These are phyloP conservation scores for Stenichneumon culpator DNA, from an alignment of 2,888 invertebrate species.

Conservation along the genomic window DNA sequence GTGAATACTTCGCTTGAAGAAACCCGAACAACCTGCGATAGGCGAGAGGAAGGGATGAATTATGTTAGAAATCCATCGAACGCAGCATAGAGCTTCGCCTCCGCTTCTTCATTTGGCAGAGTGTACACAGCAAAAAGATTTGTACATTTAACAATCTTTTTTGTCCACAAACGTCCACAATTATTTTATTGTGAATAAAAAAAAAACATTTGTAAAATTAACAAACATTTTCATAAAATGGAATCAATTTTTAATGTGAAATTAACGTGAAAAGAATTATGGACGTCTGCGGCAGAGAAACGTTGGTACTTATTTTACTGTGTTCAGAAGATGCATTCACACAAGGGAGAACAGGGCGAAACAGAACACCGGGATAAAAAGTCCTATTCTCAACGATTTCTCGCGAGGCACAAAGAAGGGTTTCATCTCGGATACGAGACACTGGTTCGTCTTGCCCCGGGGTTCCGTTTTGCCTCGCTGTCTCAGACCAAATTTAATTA, in stretches of 20 bases:
- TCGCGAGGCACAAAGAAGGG: neutral
- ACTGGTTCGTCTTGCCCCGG: neutral
- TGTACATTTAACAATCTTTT: no score
- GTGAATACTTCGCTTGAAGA: constrained; percentile 98
- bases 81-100: neutral
- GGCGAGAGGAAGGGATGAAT: constrained; percentile 36
- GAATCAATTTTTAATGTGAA: no score
- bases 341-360: neutral
- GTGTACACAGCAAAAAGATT: neutral
- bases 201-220: no score
- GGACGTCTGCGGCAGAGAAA: no score
- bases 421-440: neutral
- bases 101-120: neutral
- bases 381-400: no score
- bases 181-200: no score
- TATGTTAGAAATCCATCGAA: neutral
- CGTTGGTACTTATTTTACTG: no score
- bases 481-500: neutral
- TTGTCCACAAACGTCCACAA: no score
- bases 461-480: neutral
- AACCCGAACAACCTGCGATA: constrained; percentile 94
- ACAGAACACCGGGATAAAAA: neutral
- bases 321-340: neutral
- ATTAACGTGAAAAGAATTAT: no score
- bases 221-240: no score